A percentile compares a stretch with the other conserved stretches of the same genome.
These are phyloP conservation scores for Idris sp. DNA, from an alignment of 1,140 invertebrate species.

Conservation along the genomic window DNA sequence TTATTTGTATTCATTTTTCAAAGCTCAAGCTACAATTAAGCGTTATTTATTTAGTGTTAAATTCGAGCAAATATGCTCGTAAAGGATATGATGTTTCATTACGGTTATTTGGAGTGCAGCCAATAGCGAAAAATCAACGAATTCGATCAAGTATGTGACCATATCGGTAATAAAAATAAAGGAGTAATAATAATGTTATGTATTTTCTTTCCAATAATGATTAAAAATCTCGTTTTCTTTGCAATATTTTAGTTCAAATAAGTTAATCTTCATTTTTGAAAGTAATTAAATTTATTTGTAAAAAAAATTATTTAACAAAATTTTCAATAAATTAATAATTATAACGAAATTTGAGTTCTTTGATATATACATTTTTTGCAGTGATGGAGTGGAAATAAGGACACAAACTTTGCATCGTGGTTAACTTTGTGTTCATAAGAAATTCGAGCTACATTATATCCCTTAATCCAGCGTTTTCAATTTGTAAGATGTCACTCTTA, in stretches of 20 bases:
- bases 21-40: slow-evolving; percentile 2
- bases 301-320: no score
- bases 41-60: slow-evolving; percentile 15
- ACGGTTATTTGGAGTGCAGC: slow-evolving; percentile 65
- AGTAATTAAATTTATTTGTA: no score
- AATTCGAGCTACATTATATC: slow-evolving; percentile 17
- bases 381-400: slow-evolving; percentile 17
- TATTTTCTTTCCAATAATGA: no score
- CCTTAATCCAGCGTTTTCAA: slow-evolving; percentile 47
- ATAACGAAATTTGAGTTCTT: no score
- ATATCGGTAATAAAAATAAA: slow-evolving; percentile 23
- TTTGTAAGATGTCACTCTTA: slow-evolving; percentile 51
- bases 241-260: no score
- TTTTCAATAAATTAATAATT: no score
- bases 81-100: slow-evolving; percentile 62
- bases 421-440: slow-evolving; percentile 14
- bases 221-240: no score
- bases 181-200: slow-evolving; percentile 36
- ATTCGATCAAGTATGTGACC: slow-evolving; percentile 30
- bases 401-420: slow-evolving; percentile 1
- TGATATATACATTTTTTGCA: no score
- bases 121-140: slow-evolving; percentile 53
- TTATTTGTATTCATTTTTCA: background rate
- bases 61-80: slow-evolving; percentile 21
- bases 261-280: no score